phyloP scores from a whole-genome alignment of 2,888 invertebrate species.

The Cetonia aurata region DNA sequence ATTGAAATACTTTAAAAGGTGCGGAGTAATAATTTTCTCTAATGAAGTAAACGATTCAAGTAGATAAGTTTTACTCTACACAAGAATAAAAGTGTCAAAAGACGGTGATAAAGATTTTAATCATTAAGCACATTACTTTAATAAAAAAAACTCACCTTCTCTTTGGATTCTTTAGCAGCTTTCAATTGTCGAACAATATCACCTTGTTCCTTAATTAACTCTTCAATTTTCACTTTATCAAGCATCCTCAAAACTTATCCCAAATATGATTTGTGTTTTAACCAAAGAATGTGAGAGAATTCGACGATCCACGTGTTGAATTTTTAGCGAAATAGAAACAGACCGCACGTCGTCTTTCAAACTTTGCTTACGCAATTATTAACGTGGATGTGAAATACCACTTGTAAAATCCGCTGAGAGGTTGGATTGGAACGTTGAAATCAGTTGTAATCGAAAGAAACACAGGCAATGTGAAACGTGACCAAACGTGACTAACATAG shows the following conservation, averaged over 20 bases:
- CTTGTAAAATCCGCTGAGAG: too few species aligned
- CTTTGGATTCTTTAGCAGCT: slow-evolving; percentile 81
- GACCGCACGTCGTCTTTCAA: too few species aligned
- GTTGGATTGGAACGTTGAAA: too few species aligned
- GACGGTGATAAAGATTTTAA: neutral
- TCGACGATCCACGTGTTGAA: slow-evolving; percentile 10
- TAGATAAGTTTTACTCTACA: slow-evolving; percentile 34
- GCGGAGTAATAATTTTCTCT: slow-evolving; percentile 14
- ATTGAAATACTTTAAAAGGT: slow-evolving; percentile 56
- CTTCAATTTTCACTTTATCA: slow-evolving; percentile 69
- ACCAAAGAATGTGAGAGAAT: neutral
- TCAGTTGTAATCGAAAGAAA: too few species aligned
- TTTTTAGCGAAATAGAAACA: neutral
- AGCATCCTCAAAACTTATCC: slow-evolving; percentile 54
- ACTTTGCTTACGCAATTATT: neutral
- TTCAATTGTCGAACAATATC: slow-evolving; percentile 86
- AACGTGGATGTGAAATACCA: too few species aligned
- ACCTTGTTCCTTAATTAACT: slow-evolving; percentile 79
- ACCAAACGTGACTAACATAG: too few species aligned
- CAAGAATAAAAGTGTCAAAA: slow-evolving; percentile 33
- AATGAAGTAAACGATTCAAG: slow-evolving; percentile 32
- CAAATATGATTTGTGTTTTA: too few species aligned
- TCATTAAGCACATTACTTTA: slow-evolving; percentile 11
- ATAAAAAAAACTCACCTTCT: slow-evolving; percentile 72
- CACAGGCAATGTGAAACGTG: too few species aligned